phyloP scores from a whole-genome alignment of 2,888 invertebrate genomes.

The Noctua fimbriata region DNA sequence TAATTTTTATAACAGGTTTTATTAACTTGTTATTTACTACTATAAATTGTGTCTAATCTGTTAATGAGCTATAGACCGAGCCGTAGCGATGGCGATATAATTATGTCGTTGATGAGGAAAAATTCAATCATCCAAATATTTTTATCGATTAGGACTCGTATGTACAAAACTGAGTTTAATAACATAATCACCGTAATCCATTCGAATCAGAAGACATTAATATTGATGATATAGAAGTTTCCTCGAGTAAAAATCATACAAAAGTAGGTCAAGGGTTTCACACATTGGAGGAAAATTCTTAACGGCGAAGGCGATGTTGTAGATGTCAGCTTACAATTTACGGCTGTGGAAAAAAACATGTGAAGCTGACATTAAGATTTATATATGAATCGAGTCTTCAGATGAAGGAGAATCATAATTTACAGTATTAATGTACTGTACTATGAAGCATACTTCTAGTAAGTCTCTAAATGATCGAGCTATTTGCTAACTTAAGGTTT shows the following conservation, averaged over 20 bases:
- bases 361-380: constrained; percentile 1
- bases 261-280: constrained; percentile 61
- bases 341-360: constrained; percentile 27
- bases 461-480: background rate
- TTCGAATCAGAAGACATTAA: constrained; percentile 25
- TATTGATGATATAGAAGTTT: constrained; percentile 27
- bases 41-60: constrained; percentile 15
- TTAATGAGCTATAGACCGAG: constrained; percentile 6
- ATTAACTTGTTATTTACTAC: constrained; percentile 35
- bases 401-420: constrained; percentile 6
- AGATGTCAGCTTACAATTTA: constrained; percentile 36
- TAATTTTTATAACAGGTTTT: constrained; percentile 38
- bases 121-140: constrained; percentile 4
- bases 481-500: background rate
- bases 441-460: background rate
- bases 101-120: constrained; percentile 12
- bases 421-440: background rate
- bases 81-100: constrained; percentile 20
- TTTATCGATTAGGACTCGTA: constrained; percentile 4
- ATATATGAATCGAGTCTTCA: constrained; percentile 1
- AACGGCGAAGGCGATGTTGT: constrained; percentile 29
- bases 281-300: constrained; percentile 54
- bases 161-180: constrained; percentile 8
- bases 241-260: constrained; percentile 32
- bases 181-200: constrained; percentile 27